A percentile compares a stretch with the other conserved stretches of the same genome.
Conservation (phyloP, 2,113 vertebrate species). For the Machaerirhynchus nigripectus region DNA sequence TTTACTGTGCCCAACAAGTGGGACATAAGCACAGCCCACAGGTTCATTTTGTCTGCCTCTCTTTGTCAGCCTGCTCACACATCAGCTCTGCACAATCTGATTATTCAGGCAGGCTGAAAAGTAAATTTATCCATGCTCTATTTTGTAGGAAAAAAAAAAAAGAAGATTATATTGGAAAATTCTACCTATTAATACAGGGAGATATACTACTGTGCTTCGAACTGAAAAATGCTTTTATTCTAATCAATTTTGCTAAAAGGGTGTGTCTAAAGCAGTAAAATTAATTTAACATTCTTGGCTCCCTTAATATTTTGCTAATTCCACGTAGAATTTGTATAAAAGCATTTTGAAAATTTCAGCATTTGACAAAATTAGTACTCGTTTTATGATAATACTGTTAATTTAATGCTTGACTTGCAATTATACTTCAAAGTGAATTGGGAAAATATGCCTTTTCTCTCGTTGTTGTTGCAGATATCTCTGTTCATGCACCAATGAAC, state of each 20-base stretch:
- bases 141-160: not conserved
- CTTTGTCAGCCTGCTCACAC: not conserved
- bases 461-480: slow-evolving; percentile 37
- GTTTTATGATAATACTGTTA: slow-evolving; percentile 77
- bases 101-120: not conserved
- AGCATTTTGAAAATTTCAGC: slow-evolving; percentile 51
- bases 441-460: slow-evolving; percentile 61
- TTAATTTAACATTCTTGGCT: not conserved
- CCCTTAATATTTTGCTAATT: not conserved
- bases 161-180: not conserved
- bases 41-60: not conserved
- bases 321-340: slow-evolving; percentile 19
- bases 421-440: slow-evolving; percentile 78
- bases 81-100: not conserved
- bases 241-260: not conserved
- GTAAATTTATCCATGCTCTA: not conserved
- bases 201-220: not conserved
- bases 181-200: not conserved
- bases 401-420: slow-evolving; percentile 82
- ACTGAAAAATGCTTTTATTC: not conserved
- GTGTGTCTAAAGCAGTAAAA: not conserved
- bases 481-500: slow-evolving; percentile 41
- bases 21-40: not conserved
- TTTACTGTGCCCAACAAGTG: not conserved
- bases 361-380: slow-evolving; percentile 60